Percentiles rank a stretch among this genome's conserved stretches.
Conservation (phyloP, 2,797 vertebrate species). For the Lagocephalus sceleratus region DNA sequence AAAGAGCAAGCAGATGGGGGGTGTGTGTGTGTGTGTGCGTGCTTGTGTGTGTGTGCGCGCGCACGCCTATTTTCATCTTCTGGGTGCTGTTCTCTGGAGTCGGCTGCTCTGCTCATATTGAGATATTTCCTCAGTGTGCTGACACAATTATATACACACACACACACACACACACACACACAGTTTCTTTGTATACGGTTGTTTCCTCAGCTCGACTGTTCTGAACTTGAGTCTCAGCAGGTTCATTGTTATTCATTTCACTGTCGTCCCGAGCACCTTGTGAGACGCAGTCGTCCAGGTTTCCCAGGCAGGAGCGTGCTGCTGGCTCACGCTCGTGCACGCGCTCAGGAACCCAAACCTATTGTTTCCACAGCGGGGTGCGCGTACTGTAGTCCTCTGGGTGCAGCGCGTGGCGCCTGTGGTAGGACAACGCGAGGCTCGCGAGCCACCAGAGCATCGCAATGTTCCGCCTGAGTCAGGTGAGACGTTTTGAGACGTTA, state of each 20-base stretch:
- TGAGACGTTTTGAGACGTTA: no score
- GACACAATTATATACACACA: slow-evolving; percentile 38
- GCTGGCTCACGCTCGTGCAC: slow-evolving; percentile 17
- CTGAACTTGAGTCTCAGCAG: slow-evolving; percentile 54
- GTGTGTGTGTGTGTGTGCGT: slow-evolving; percentile 43
- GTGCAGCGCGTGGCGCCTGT: slow-evolving; percentile 55
- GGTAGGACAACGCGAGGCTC: slow-evolving; percentile 49
- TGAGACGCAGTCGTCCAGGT: slow-evolving; percentile 46
- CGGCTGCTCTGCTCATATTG: slow-evolving; percentile 45
- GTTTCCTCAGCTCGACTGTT: slow-evolving; percentile 51
- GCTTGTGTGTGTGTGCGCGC: slow-evolving; percentile 16
- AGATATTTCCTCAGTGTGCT: slow-evolving; percentile 47
- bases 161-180: slow-evolving; percentile 19
- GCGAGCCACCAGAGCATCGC: no score
- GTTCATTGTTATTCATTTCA: slow-evolving; percentile 72
- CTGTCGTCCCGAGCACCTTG: slow-evolving; percentile 53
- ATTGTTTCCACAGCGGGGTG: slow-evolving; percentile 56
- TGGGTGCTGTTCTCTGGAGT: slow-evolving; percentile 49
- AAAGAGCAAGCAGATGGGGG: slow-evolving; percentile 19
- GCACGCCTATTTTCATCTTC: slow-evolving; percentile 60
- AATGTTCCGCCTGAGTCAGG: no score
- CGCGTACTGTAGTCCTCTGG: slow-evolving; percentile 42
- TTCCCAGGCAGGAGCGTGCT: slow-evolving; percentile 40
- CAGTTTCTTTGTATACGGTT: slow-evolving; percentile 23
- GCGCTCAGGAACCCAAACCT: slow-evolving; percentile 31